phyloP scores from a whole-genome alignment of 2,888 invertebrate species.

The Esperia sulphurella region DNA sequence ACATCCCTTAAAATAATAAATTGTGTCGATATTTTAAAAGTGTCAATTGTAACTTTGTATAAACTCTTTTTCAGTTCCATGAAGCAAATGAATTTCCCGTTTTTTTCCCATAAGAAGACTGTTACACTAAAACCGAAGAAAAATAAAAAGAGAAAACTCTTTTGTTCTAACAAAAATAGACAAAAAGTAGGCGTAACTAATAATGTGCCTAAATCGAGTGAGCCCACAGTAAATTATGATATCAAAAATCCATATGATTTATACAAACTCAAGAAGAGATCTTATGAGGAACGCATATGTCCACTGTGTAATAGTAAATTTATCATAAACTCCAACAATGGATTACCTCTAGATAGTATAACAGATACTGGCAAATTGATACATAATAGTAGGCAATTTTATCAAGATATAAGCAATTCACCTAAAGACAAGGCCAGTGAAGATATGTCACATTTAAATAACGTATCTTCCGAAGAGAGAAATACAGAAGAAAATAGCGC shows the following conservation, averaged over 20 bases:
- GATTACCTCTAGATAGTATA: conserved; percentile 3
- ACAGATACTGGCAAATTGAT: conserved; percentile 13
- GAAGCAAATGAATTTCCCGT: conserved; percentile 50
- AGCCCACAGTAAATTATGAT: neutral
- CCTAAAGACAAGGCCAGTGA: conserved; percentile 6
- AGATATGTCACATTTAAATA: neutral
- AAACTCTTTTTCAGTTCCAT: conserved; percentile 36
- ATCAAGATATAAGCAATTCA: conserved; percentile 11
- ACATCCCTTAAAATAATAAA: no score
- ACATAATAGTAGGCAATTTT: conserved; percentile 32
- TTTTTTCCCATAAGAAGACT: conserved; percentile 57
- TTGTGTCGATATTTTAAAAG: neutral
- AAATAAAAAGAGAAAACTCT: conserved; percentile 39
- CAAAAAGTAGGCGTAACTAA: conserved; percentile 13
- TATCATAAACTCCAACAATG: conserved; percentile 4
- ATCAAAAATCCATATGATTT: neutral
- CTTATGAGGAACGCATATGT: conserved; percentile 22
- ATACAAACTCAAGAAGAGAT: conserved; percentile 18
- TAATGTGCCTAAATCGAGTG: neutral
- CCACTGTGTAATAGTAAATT: conserved; percentile 26
- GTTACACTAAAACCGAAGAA: conserved; percentile 27
- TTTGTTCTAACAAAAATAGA: conserved; percentile 24
- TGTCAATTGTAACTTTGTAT: conserved; percentile 4
- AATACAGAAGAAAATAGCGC: neutral
- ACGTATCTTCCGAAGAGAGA: neutral